These are phyloP conservation scores for Diorhabda elongata DNA, from an alignment of 1,140 invertebrate genomes.

Conservation along the genomic window DNA sequence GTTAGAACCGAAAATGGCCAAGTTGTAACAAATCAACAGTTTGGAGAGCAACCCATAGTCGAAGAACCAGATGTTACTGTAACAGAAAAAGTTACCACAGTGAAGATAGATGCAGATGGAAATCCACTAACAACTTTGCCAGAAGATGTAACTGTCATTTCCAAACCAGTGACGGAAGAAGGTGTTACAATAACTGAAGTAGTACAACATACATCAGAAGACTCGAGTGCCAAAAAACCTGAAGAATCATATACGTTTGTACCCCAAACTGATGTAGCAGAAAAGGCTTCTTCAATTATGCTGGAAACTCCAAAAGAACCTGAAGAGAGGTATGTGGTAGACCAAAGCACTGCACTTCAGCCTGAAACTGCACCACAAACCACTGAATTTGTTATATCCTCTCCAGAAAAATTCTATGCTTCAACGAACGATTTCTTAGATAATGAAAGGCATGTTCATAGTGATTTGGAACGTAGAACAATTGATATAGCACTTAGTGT, in stretches of 20 bases:
- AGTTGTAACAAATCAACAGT: slow-evolving; percentile 50
- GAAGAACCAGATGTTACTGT: slow-evolving; percentile 27
- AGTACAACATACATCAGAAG: not conserved
- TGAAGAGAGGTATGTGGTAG: slow-evolving; percentile 42
- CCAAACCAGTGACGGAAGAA: slow-evolving; percentile 7
- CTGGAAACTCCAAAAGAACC: slow-evolving; percentile 9
- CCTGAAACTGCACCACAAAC: slow-evolving; percentile 29
- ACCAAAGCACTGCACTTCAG: slow-evolving; percentile 34
- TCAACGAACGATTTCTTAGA: slow-evolving; percentile 30
- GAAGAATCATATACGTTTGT: not conserved
- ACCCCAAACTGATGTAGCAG: not conserved
- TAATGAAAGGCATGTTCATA: slow-evolving; percentile 33
- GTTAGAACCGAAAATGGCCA: slow-evolving; percentile 55
- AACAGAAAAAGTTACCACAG: slow-evolving; percentile 30
- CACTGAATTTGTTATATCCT: slow-evolving; percentile 27
- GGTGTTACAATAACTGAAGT: not conserved
- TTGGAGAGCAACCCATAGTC: slow-evolving; percentile 32
- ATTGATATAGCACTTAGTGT: slow-evolving; percentile 36
- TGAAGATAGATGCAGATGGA: slow-evolving; percentile 23
- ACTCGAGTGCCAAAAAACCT: no score
- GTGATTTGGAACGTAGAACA: slow-evolving; percentile 31
- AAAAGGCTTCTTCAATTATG: slow-evolving; percentile 7
- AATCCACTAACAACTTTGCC: slow-evolving; percentile 28
- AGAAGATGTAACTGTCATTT: slow-evolving; percentile 12
- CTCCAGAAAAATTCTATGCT: slow-evolving; percentile 19